Conservation (phyloP, 2,797 vertebrate species). For the Danio kyathit region DNA sequence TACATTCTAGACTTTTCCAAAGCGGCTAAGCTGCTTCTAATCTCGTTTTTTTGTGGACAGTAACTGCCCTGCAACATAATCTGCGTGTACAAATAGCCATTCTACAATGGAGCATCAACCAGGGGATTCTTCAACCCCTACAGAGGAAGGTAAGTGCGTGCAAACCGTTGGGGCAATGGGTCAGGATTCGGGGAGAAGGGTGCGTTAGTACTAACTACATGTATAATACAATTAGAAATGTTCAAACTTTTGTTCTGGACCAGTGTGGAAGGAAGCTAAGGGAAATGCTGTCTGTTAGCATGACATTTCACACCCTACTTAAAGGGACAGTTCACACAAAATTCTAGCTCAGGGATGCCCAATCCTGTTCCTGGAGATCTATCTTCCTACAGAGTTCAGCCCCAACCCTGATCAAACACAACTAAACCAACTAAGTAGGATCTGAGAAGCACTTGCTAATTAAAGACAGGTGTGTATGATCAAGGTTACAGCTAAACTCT, state of each 20-base stretch:
- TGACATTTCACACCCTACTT: background rate
- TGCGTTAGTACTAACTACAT: conserved; percentile 78
- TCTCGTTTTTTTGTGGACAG: conserved; percentile 56
- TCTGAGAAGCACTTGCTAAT: no score
- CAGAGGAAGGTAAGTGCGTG: conserved; percentile 13
- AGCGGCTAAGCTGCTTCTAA: conserved; percentile 62
- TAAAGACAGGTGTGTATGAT: no score
- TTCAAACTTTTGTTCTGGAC: conserved; percentile 64
- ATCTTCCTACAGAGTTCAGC: no score
- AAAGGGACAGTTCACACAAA: no score
- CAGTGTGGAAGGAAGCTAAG: background rate
- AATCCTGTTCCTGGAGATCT: no score
- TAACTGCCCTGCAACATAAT: conserved; percentile 46
- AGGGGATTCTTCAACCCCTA: conserved; percentile 45
- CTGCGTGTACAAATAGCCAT: conserved; percentile 57
- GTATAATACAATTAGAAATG: conserved; percentile 72
- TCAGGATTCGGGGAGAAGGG: background rate
- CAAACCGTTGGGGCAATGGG: conserved; percentile 43
- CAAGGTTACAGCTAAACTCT: no score
- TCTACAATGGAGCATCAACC: conserved; percentile 63
- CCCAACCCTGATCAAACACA: no score
- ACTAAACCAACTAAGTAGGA: no score
- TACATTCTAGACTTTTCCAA: conserved; percentile 52
- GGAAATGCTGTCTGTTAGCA: background rate
- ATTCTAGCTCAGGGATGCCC: no score